Percentiles rank a stretch among this genome's conserved stretches.
phyloP scores from a whole-genome alignment of 2,797 vertebrate species.

The Gymnodraco acuticeps region DNA sequence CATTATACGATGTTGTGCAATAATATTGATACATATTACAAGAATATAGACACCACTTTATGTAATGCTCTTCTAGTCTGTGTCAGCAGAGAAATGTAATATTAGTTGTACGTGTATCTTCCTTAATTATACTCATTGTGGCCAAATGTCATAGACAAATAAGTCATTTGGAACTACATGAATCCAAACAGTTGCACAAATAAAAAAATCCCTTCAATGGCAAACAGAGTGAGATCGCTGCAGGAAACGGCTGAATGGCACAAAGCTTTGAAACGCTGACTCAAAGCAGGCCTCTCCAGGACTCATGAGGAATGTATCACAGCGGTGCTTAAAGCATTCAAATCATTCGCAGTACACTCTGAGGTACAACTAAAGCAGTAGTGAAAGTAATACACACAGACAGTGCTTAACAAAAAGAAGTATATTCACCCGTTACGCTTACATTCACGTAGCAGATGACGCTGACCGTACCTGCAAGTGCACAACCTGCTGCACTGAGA shows the following conservation, averaged over 20 bases:
- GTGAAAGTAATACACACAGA: constrained; percentile 1
- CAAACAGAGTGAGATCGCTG: constrained; percentile 27
- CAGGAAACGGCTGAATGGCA: constrained; percentile 23
- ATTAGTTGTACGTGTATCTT: background rate
- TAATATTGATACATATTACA: background rate
- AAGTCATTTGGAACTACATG: background rate
- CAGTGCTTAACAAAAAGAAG: constrained; percentile 5
- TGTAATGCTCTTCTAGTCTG: background rate
- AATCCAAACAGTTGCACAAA: background rate
- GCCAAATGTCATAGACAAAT: background rate
- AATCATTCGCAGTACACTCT: background rate
- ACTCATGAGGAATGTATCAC: background rate
- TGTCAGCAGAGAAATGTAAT: background rate
- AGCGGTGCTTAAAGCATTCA: background rate
- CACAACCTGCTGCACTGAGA: constrained; percentile 9
- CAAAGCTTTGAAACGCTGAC: background rate
- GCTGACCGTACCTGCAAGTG: constrained; percentile 2
- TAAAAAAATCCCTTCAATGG: constrained; percentile 30
- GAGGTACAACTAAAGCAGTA: background rate
- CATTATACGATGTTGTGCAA: background rate
- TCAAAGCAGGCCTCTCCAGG: background rate
- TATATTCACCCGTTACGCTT: background rate
- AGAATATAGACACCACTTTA: background rate
- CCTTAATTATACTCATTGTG: background rate
- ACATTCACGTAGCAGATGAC: constrained; percentile 4